phyloP scores from a whole-genome alignment of 2,888 invertebrate genomes.

The Xestia c-nigrum region DNA sequence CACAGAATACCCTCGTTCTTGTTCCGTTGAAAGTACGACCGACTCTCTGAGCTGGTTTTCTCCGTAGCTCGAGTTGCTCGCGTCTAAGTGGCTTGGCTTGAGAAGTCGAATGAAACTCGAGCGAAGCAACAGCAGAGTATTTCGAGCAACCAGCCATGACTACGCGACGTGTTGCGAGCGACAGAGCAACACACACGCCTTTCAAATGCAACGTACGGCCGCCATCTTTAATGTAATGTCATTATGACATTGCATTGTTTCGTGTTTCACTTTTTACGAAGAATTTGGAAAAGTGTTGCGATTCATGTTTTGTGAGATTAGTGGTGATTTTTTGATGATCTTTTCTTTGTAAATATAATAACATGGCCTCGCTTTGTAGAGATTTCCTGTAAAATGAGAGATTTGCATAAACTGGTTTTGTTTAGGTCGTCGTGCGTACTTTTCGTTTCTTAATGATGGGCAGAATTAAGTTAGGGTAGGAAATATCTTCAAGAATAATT shows the following conservation, averaged over 20 bases:
- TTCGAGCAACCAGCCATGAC: constrained; percentile 81
- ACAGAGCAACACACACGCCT: constrained; percentile 35
- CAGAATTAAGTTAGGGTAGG: not conserved
- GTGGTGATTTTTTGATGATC: not conserved
- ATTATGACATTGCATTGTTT: constrained; percentile 36
- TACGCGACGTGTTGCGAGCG: constrained; percentile 45
- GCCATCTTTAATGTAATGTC: constrained; percentile 56
- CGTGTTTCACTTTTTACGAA: constrained; percentile 18
- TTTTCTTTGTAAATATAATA: not conserved
- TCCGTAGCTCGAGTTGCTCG: constrained; percentile 33
- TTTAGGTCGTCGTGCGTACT: too few species aligned
- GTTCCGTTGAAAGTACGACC: constrained; percentile 37
- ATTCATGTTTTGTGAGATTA: not conserved
- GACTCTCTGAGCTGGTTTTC: constrained; percentile 38
- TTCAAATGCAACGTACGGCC: constrained; percentile 28
- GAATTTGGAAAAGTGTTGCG: constrained; percentile 1
- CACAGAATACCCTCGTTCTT: constrained; percentile 18
- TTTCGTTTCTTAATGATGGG: not conserved
- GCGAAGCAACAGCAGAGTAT: constrained; percentile 71
- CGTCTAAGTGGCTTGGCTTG: constrained; percentile 28
- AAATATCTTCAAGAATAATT: constrained; percentile 1
- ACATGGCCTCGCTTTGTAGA: too few species aligned
- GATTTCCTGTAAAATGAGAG: too few species aligned
- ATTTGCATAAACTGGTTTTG: too few species aligned
- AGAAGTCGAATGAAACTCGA: constrained; percentile 50